Percentiles rank a stretch among this genome's conserved stretches.
These are phyloP conservation scores for Urophycis tenuis DNA, from an alignment of 2,797 vertebrate species.

Conservation along the genomic window DNA sequence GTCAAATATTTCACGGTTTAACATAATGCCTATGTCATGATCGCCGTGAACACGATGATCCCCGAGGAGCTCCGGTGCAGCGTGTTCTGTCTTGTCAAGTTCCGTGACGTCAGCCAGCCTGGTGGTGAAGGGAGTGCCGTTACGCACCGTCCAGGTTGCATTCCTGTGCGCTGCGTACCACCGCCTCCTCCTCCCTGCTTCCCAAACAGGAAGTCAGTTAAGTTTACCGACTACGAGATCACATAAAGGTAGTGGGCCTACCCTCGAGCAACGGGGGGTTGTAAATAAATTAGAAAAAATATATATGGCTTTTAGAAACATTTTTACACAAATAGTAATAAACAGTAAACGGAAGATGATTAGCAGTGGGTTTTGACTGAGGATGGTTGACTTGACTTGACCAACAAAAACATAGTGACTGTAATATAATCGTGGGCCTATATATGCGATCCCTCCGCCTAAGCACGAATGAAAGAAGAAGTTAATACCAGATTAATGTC, in stretches of 20 bases:
- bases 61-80: constrained; percentile 23
- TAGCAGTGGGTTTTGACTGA: not conserved
- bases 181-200: constrained; percentile 18
- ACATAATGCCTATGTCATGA: too few relatives aligned
- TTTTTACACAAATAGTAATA: not conserved
- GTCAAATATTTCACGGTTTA: too few relatives aligned
- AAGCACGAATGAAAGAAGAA: not conserved
- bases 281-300: too few relatives aligned
- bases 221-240: constrained; percentile 56
- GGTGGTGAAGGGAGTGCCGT: constrained; percentile 62
- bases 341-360: not conserved
- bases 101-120: constrained; percentile 65
- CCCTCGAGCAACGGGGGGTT: not conserved
- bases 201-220: constrained; percentile 62
- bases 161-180: constrained; percentile 62
- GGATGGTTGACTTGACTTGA: not conserved
- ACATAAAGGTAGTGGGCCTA: constrained; percentile 17
- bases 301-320: not conserved
- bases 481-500: not conserved
- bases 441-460: too few relatives aligned
- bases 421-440: too few relatives aligned
- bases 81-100: constrained; percentile 58
- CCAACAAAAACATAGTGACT: too few relatives aligned
- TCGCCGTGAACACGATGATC: too few relatives aligned
- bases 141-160: constrained; percentile 66